Evolutionary conservation across 2,797 vertebrate genomes (phyloP).

Genomic region (Poecilia wingei): DNA sequence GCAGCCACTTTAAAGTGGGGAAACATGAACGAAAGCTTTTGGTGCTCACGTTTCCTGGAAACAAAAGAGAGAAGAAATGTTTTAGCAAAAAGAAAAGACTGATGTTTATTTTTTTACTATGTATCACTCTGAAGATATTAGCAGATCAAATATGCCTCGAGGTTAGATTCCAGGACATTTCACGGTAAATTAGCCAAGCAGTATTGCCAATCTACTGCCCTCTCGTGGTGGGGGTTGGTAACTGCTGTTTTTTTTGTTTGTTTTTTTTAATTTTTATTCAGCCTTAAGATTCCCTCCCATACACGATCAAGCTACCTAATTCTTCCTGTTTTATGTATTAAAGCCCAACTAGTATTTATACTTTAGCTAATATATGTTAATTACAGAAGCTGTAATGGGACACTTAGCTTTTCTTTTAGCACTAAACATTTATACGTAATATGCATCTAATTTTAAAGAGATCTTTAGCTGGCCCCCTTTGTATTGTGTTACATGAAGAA

Average conservation of each 20-base stretch:
- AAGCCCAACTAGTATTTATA: constrained; percentile 72
- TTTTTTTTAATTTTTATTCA: background rate
- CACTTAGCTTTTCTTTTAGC: constrained; percentile 42
- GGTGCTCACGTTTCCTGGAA: constrained; percentile 35
- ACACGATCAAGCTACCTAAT: constrained; percentile 53
- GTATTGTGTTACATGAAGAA: constrained; percentile 16
- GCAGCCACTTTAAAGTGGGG: constrained; percentile 14
- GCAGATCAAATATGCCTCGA: constrained; percentile 26
- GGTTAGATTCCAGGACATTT: constrained; percentile 25
- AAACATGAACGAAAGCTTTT: constrained; percentile 29
- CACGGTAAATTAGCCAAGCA: constrained; percentile 16
- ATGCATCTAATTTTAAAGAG: background rate
- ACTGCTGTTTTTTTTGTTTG: constrained; percentile 13
- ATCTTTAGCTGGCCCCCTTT: constrained; percentile 5
- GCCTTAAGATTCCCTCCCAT: constrained; percentile 8
- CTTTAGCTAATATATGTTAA: constrained; percentile 69
- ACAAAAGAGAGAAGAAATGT: background rate
- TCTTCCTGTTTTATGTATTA: constrained; percentile 41
- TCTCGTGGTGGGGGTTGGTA: constrained; percentile 52
- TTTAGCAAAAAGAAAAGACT: background rate
- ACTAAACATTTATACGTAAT: constrained; percentile 62
- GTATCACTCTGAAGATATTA: background rate
- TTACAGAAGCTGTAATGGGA: constrained; percentile 56
- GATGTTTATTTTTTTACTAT: background rate
- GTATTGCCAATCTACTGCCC: constrained; percentile 54